A percentile compares a stretch with the other conserved stretches of the same genome.
Evolutionary conservation across 2,888 invertebrate genomes (phyloP).

Genomic region (Pseudococcus jackbeardsleyi): DNA sequence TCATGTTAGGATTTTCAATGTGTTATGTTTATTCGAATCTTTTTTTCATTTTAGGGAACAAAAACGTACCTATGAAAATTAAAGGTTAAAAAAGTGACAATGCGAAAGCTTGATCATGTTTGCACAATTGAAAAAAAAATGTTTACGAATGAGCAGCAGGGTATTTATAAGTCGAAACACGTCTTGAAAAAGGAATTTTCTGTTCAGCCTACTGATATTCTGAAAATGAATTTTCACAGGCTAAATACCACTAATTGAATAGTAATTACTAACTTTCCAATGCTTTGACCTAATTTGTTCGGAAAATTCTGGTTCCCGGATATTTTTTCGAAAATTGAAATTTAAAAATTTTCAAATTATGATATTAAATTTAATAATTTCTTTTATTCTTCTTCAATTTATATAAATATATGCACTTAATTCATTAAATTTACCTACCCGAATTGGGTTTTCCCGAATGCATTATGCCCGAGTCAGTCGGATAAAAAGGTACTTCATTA

Average conservation of each 20-base stretch:
- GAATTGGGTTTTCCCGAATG: no score
- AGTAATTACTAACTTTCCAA: not conserved
- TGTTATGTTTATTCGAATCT: not conserved
- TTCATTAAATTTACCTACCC: no score
- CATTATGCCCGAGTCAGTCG: no score
- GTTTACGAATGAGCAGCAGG: not conserved
- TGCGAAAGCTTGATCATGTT: not conserved
- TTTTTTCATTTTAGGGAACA: not conserved
- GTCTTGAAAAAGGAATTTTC: not conserved
- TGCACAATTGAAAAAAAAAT: not conserved
- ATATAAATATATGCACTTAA: no score
- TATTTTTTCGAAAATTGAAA: no score
- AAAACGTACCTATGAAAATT: not conserved
- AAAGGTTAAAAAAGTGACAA: not conserved
- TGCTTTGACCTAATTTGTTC: no score
- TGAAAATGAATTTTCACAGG: not conserved
- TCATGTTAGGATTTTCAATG: not conserved
- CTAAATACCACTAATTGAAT: not conserved
- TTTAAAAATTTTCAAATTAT: no score
- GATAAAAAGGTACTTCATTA: no score
- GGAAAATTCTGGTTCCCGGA: no score
- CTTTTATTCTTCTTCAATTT: no score
- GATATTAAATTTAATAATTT: no score
- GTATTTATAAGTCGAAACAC: constrained; percentile 27
- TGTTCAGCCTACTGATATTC: not conserved